Base-by-base conservation (phyloP, 2,113 vertebrate species). In the Chrysemys picta region DNA sequence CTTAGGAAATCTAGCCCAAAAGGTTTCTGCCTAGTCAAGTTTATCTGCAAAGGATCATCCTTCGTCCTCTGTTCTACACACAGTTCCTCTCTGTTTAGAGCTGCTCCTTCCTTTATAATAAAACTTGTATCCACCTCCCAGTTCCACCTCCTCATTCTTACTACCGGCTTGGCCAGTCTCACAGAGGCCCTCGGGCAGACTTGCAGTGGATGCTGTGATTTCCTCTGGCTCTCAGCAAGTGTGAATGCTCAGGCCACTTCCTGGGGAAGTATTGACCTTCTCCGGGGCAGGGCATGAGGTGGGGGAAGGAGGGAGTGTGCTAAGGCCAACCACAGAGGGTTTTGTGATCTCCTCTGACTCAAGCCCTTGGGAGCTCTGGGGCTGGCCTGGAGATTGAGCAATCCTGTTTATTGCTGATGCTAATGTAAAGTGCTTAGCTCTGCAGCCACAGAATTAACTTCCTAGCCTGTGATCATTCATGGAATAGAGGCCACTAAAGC, bases 121-220 rank as follows among this genome's bases (percentile, higher is more conserved):
- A 10, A 5, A 72, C 54, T 0, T 84, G 54, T 0, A 0, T 22
- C 87, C 80, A 84, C 31, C 56, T 11, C 56, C 27, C 47, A 82
- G n/a, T 49, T 57, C 65, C 1, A 1, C 27, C 42, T 47, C 84
- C 54, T 93, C 93, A 91, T 93, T 65, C 6, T 0, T 47, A 52
- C 0, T 0, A 10, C 84, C 35, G 35, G 91, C 84, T 83, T 79
- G 82, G 19, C 75, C 2, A 0, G 6, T 80, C 80, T 93, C 11
- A 1, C 42, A 27, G 72, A 76, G 22, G 25, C 42, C 42, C 53
- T 75, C 83, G 52, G 62, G 49, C 83, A 87, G 86, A 82, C 80
- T 53, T n/a, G 82, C 75, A 94, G 29, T 45, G 75, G 75, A 47
- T 78, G 42, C 25, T 27, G 12, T 27, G 13, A 47, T 78, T 47